Conservation (phyloP, 2,113 vertebrate genomes). For the Pseudopipra pipra region DNA sequence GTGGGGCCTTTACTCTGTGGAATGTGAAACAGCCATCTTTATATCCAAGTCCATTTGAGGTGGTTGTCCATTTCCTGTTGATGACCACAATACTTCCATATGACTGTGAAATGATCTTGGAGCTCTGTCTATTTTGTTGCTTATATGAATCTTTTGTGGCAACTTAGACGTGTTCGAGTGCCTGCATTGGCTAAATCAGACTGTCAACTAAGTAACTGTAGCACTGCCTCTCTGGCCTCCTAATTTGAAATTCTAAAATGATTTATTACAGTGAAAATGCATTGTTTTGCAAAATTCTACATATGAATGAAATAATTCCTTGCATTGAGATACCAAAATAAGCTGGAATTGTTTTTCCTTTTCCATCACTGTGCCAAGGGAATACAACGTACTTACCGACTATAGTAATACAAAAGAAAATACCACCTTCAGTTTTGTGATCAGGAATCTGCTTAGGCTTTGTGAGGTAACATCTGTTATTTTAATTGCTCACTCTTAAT, state of each 20-base stretch:
- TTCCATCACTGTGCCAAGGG: background rate
- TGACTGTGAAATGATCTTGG: background rate
- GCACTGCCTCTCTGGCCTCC: background rate
- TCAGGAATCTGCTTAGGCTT: constrained; percentile 5
- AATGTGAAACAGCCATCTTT: background rate
- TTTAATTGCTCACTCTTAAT: constrained; percentile 44
- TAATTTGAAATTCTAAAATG: background rate
- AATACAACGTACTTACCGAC: rapidly evolving
- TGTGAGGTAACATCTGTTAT: constrained; percentile 28
- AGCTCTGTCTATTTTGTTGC: background rate
- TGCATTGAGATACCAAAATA: background rate
- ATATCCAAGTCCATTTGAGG: background rate
- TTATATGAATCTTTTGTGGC: background rate
- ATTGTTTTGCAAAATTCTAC: background rate
- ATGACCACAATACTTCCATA: background rate
- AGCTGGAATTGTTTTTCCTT: background rate
- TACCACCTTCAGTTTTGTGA: background rate
- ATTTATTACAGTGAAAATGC: background rate
- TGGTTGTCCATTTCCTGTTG: background rate
- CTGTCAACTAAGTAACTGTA: background rate
- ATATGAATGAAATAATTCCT: background rate
- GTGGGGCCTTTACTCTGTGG: background rate
- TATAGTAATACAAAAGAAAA: background rate
- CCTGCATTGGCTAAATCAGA: background rate
- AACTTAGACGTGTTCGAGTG: background rate